phyloP scores from a whole-genome alignment of 2,797 vertebrate species.

The Crocodylus rhombifer region DNA sequence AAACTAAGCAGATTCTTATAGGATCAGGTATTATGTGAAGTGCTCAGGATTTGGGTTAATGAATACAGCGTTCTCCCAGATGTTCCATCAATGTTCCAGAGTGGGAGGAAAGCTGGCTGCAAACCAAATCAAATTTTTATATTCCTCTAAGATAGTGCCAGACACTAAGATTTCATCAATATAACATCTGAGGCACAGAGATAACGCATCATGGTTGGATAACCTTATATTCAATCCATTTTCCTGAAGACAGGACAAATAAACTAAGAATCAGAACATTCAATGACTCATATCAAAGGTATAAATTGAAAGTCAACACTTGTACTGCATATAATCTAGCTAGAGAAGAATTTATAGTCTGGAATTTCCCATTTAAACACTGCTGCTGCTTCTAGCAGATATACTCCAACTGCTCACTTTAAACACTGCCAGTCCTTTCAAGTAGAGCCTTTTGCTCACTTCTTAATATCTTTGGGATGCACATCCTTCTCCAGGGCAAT shows the following conservation, averaged over 20 bases:
- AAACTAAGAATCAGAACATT: constrained; percentile 67
- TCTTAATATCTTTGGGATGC: constrained; percentile 63
- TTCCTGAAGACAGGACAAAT: constrained; percentile 73
- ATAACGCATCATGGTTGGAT: constrained; percentile 51
- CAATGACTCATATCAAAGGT: constrained; percentile 65
- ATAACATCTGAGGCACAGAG: constrained; percentile 63
- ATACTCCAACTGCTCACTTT: constrained; percentile 64
- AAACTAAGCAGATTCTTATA: constrained; percentile 60
- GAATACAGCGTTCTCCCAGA: constrained; percentile 69
- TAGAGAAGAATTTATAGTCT: constrained; percentile 60
- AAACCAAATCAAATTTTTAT: constrained; percentile 74
- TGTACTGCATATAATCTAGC: constrained; percentile 55
- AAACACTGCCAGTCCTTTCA: constrained; percentile 66
- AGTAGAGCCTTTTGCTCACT: constrained; percentile 61
- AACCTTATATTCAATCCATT: constrained; percentile 60
- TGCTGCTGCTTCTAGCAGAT: constrained; percentile 48
- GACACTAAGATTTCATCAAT: constrained; percentile 72
- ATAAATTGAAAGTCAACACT: constrained; percentile 73
- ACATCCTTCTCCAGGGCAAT: constrained; percentile 51
- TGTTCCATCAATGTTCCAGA: constrained; percentile 68
- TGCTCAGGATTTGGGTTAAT: constrained; percentile 59
- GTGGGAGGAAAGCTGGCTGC: constrained; percentile 70
- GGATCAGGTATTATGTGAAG: constrained; percentile 56
- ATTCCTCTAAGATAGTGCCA: constrained; percentile 71
- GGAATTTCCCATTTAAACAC: constrained; percentile 59